Evolutionary conservation across 1,140 invertebrate genomes (phyloP).

Genomic region (Drosophila elegans): DNA sequence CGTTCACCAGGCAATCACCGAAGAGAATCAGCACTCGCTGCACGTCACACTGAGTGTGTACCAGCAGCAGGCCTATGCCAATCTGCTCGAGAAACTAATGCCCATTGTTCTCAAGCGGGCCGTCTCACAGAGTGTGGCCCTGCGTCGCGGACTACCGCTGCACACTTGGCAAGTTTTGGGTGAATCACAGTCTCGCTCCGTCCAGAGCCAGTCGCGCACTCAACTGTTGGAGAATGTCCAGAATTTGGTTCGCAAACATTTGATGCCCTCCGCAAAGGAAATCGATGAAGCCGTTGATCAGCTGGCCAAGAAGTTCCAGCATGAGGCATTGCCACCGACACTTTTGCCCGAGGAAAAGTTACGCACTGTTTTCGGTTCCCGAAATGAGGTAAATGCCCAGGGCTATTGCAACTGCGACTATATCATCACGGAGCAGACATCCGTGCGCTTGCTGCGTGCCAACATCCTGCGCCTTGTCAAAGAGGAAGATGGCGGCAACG

Average conservation of each 20-base stretch:
- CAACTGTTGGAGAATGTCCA: conserved; percentile 87
- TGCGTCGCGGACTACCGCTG: conserved; percentile 92
- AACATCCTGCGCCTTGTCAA: conserved; percentile 90
- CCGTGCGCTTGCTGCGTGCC: conserved; percentile 89
- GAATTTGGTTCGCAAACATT: conserved; percentile 75
- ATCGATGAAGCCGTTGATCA: conserved; percentile 94
- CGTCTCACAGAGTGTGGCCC: conserved; percentile 89
- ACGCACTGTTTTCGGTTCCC: conserved; percentile 89
- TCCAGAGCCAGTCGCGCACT: conserved; percentile 85
- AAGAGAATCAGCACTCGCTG: conserved; percentile 92
- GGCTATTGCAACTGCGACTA: conserved; percentile 88
- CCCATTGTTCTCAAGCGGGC: conserved; percentile 91
- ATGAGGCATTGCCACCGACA: conserved; percentile 94
- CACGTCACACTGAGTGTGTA: conserved; percentile 97
- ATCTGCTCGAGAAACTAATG: conserved; percentile 93
- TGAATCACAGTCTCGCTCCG: conserved; percentile 86
- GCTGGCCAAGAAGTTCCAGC: conserved; percentile 92
- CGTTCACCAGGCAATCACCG: conserved; percentile 95
- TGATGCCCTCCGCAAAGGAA: conserved; percentile 86
- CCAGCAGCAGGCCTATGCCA: conserved; percentile 95
- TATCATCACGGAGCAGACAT: conserved; percentile 89
- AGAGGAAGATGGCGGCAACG: conserved; percentile 86
- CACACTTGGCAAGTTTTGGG: conserved; percentile 92
- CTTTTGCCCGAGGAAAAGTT: conserved; percentile 88
- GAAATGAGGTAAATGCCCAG: conserved; percentile 88